Evolutionary conservation across 2,888 invertebrate genomes (phyloP).

Genomic region (Scaptomyza flava): DNA sequence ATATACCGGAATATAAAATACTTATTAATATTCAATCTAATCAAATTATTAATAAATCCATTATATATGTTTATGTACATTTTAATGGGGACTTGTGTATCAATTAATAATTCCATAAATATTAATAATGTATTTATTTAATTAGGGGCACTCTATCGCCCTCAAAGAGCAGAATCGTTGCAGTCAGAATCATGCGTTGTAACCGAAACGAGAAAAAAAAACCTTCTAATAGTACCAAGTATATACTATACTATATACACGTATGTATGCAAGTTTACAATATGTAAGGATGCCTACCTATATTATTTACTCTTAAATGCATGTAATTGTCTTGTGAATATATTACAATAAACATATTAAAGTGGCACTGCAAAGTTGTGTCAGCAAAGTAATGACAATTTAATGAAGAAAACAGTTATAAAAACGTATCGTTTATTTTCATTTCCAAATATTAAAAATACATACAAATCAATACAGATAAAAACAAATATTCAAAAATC

Average conservation of each 20-base stretch:
- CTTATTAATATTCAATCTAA: conserved; percentile 62
- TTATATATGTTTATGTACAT: conserved; percentile 41
- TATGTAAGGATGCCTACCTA: conserved; percentile 19
- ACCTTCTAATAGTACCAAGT: conserved; percentile 20
- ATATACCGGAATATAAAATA: conserved; percentile 38
- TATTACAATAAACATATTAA: conserved; percentile 64
- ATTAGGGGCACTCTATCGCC: conserved; percentile 41
- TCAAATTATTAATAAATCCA: conserved; percentile 52
- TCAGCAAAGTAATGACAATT: conserved; percentile 26
- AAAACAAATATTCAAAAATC: conserved; percentile 26
- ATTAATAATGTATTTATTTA: conserved; percentile 23
- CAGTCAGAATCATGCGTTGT: conserved; percentile 49
- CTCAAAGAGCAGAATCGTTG: conserved; percentile 18
- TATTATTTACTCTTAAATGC: conserved; percentile 61
- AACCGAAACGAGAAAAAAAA: conserved; percentile 33
- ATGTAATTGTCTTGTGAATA: conserved; percentile 67
- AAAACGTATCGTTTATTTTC: conserved; percentile 25
- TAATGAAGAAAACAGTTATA: not conserved
- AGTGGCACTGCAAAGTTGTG: conserved; percentile 57
- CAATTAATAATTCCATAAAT: conserved; percentile 20
- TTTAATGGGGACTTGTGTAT: conserved; percentile 60
- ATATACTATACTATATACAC: conserved; percentile 13
- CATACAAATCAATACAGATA: conserved; percentile 26
- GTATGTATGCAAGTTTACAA: not conserved
- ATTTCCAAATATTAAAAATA: conserved; percentile 24